phyloP scores from a whole-genome alignment of 2,888 invertebrate genomes.

The Torymus texanus region DNA sequence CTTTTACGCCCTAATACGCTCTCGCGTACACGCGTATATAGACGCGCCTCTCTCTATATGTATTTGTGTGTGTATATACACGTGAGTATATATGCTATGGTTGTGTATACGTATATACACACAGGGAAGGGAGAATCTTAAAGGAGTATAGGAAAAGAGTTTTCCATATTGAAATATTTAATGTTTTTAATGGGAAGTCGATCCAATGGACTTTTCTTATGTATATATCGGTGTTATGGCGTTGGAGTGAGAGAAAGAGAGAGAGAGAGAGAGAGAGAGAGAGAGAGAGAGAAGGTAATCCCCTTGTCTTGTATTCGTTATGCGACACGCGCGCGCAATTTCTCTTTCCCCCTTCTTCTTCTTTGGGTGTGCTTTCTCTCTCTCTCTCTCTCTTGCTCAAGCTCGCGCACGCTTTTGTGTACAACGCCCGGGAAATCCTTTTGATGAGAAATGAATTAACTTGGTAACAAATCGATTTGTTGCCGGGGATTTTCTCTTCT shows the following conservation, averaged over 20 bases:
- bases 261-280: neutral
- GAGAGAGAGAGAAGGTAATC: constrained; percentile 27
- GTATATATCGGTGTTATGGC: neutral
- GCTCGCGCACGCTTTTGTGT: constrained; percentile 8
- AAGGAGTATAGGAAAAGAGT: constrained; percentile 7
- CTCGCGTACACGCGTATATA: no score
- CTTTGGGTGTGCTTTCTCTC: constrained; percentile 4
- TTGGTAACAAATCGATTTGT: constrained; percentile 52
- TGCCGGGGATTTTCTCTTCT: constrained; percentile 28
- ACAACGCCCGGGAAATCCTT: constrained; percentile 36
- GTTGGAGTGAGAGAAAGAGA: neutral
- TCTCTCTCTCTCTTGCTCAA: neutral
- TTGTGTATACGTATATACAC: no score
- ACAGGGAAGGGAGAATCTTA: no score
- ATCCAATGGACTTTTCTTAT: constrained; percentile 55
- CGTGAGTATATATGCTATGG: no score
- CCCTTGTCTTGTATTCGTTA: constrained; percentile 48
- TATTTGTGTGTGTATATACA: no score
- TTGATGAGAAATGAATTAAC: constrained; percentile 55
- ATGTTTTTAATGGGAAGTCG: constrained; percentile 68
- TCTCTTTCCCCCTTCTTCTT: constrained; percentile 5
- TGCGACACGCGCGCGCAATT: neutral
- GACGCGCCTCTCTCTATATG: no score
- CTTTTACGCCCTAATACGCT: constrained; percentile 50
- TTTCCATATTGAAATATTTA: constrained; percentile 66